Percentiles rank a stretch among this genome's conserved stretches.
Conservation (phyloP, 2,113 vertebrate genomes). For the Crotalus horridus region DNA sequence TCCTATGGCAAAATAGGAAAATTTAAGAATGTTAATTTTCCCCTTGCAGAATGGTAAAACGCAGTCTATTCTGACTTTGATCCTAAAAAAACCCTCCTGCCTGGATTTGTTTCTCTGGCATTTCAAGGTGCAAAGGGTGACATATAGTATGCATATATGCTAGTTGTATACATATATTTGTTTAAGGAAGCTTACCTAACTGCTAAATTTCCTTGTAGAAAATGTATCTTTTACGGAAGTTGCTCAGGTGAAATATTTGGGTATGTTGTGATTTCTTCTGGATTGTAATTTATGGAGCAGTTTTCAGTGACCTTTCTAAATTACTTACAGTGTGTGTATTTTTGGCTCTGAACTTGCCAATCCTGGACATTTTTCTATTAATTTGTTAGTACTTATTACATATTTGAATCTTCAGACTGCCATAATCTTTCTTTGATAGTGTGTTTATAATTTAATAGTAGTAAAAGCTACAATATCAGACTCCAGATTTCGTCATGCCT, state of each 20-base stretch:
- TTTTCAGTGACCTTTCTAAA: background rate
- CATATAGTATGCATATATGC: background rate
- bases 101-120: background rate
- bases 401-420: background rate
- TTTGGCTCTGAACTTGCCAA: background rate
- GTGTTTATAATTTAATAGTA: conserved; percentile 24
- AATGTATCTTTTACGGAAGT: background rate
- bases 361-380: background rate
- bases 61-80: background rate
- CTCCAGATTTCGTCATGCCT: background rate
- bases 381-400: background rate
- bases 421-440: background rate
- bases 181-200: background rate
- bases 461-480: background rate
- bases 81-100: background rate
- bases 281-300: background rate
- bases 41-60: background rate
- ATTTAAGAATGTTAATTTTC: background rate
- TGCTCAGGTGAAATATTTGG: background rate
- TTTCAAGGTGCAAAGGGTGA: background rate
- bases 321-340: background rate
- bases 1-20: background rate
- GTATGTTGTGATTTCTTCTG: background rate
- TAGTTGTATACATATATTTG: background rate
- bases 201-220: background rate